These are phyloP conservation scores for Sinocyclocheilus anshuiensis DNA, from an alignment of 2,113 vertebrate genomes.

Conservation along the genomic window DNA sequence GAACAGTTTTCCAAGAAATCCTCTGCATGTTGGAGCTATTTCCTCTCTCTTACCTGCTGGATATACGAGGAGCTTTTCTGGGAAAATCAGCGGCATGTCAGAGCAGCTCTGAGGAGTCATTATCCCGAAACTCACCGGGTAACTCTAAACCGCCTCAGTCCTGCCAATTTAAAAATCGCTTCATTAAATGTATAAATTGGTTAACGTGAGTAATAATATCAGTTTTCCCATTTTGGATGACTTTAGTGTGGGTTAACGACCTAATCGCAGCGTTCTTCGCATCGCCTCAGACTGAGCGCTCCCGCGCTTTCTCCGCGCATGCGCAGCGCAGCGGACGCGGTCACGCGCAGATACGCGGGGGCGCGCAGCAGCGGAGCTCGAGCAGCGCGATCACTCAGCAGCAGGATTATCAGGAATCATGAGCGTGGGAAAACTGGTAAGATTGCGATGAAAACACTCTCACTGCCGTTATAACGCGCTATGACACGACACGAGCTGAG, in stretches of 20 bases:
- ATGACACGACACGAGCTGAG: not conserved
- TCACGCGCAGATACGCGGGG: not conserved
- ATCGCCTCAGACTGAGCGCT: not conserved
- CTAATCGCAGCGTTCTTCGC: not conserved
- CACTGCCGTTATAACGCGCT: not conserved
- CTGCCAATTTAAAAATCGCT: not conserved
- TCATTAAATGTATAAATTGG: fast-evolving
- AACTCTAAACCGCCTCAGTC: too few relatives aligned
- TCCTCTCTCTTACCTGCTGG: not conserved
- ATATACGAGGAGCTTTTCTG: not conserved
- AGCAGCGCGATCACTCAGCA: not conserved
- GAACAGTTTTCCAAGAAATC: not conserved
- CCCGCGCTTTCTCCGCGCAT: constrained; percentile 2
- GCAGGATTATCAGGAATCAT: constrained; percentile 9
- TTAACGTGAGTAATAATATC: not conserved
- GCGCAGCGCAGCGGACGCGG: not conserved
- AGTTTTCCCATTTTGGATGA: not conserved
- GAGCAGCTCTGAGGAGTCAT: not conserved
- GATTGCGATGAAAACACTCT: not conserved
- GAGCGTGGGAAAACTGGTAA: constrained; percentile 24
- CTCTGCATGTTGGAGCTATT: constrained; percentile 13
- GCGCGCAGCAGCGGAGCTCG: constrained; percentile 17
- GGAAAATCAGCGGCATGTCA: not conserved
- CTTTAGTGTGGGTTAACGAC: not conserved
- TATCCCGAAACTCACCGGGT: not conserved